Evolutionary conservation across 2,888 invertebrate species (phyloP), one percentile per base, ranked within the genome.

Genomic region (Euclidia mi): DNA sequence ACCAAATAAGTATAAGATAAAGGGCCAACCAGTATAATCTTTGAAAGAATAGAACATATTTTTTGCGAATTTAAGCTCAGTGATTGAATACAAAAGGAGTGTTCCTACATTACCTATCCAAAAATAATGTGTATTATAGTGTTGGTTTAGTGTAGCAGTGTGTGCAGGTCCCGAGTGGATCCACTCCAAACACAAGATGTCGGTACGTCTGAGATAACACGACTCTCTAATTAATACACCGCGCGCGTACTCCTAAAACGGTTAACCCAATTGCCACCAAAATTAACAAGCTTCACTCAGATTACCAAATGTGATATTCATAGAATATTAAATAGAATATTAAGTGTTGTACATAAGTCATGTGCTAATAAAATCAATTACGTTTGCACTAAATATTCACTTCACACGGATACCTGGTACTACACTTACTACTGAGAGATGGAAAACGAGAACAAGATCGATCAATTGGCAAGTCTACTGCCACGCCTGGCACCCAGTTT

Each of bases 221-320:
- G 62, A 62, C 53, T 69, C 56, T 11, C 52, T 61, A 61, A 72
- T 72, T 70, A 64, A 72, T 59, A 64, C 41, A 59, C 57, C 53
- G 63, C 34, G 32, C 49, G 31, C 70, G 55, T 63, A 47, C 60
- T 62, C 56, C 64, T 55, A 57, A 66, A 55, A 72, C 55, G 48
- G 60, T 69, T 72, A 69, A 71, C 60, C 63, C 49, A 72, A 67
- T 72, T 72, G 70, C 34, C 66, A 61, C 63, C 57, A 52, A 58
- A 66, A 63, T 71, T 60, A 71, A 63, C 72, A 60, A 44, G 58
- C 60, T 58, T 63, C 58, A 44, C 35, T 62, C 52, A 65, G 56
- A 69, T 71, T 66, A 57, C 52, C 44, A 50, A 72, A 66, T 56
- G 56, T 56, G 50, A 71, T 62, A 62, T 66, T 69, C 63, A 63